phyloP scores from a whole-genome alignment of 2,113 vertebrate genomes.

The Coptodon bakossiorum region DNA sequence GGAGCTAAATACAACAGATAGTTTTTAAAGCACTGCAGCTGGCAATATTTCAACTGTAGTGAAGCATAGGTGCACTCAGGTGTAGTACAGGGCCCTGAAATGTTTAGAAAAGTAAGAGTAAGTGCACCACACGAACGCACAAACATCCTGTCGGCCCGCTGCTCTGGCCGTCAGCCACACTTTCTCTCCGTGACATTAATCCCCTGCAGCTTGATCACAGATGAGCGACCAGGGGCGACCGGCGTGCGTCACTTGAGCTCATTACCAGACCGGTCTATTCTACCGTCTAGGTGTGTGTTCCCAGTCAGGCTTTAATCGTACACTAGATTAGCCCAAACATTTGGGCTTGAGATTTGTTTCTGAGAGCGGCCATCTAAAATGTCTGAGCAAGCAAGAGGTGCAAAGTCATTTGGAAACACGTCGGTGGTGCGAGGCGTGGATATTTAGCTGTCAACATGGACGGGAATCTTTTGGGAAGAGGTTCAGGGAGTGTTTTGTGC shows the following conservation, averaged over 20 bases:
- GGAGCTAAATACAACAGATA: background rate
- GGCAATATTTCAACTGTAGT: background rate
- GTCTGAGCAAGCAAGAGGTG: conserved; percentile 13
- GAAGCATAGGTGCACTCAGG: background rate
- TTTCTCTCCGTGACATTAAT: conserved; percentile 31
- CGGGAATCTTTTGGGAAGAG: background rate
- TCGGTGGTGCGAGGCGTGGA: conserved; percentile 1
- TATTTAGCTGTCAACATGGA: conserved; percentile 35
- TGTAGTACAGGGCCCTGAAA: background rate
- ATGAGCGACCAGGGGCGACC: conserved; percentile 7
- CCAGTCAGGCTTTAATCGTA: conserved; percentile 32
- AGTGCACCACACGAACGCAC: background rate
- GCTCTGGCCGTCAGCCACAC: conserved; percentile 20
- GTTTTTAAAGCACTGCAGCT: background rate
- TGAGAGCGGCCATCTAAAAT: background rate
- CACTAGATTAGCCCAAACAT: background rate
- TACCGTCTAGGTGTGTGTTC: conserved; percentile 45
- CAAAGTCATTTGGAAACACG: background rate
- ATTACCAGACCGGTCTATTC: conserved; percentile 6
- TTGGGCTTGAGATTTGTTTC: background rate
- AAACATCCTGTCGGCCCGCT: background rate
- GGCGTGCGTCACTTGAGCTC: conserved; percentile 4
- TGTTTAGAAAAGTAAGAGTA: background rate
- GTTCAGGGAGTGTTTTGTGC: background rate
- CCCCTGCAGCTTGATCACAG: conserved; percentile 33